Conservation (phyloP, 2,113 vertebrate genomes). For the Strigops habroptila region DNA sequence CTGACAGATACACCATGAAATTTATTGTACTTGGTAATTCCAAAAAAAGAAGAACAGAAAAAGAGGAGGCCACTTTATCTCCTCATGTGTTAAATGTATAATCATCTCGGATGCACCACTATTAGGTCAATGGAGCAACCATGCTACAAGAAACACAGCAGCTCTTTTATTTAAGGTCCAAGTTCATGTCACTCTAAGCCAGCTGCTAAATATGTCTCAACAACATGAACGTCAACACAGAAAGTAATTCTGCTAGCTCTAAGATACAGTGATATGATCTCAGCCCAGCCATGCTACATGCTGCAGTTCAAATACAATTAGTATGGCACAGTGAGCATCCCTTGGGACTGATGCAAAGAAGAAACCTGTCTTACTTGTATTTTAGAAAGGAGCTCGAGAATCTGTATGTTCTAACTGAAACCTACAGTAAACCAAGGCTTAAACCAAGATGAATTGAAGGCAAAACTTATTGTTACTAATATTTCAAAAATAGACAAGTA, state of each 20-base stretch:
- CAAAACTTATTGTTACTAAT: not conserved
- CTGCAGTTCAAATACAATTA: not conserved
- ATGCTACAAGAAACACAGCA: not conserved
- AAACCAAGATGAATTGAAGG: not conserved
- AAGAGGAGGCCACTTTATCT: not conserved
- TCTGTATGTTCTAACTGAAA: not conserved
- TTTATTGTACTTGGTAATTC: not conserved
- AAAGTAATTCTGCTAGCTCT: not conserved
- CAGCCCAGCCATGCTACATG: not conserved
- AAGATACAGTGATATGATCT: not conserved
- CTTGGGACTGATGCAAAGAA: not conserved
- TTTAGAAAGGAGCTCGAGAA: not conserved
- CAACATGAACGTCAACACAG: not conserved
- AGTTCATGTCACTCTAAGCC: not conserved
- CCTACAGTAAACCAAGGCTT: not conserved
- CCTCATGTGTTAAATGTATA: not conserved
- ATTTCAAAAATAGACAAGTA: not conserved
- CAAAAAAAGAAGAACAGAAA: not conserved
- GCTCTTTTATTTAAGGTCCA: not conserved
- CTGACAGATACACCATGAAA: not conserved
- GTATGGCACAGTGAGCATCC: not conserved
- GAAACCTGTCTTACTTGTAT: not conserved
- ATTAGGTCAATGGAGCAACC: not conserved
- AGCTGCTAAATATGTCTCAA: not conserved
- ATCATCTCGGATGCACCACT: not conserved